Evolutionary conservation across 2,888 invertebrate species (phyloP), one percentile per base, ranked within the genome.

Genomic region (Myathropa florea): DNA sequence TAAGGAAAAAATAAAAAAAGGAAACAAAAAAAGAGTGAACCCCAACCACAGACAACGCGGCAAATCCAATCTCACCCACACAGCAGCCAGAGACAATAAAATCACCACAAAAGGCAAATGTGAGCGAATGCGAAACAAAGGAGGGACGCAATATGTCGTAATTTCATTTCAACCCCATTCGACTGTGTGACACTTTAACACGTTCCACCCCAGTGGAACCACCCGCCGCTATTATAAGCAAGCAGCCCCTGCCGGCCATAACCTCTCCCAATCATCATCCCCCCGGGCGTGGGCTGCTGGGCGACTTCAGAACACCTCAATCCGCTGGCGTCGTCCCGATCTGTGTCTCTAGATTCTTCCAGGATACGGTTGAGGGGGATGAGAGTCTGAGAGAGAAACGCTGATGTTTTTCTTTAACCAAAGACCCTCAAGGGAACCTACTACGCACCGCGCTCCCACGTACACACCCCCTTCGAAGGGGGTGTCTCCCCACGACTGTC

Each of bases 51-150:
- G 3, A 23, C 6, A 57, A 3, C 33, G 65, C 39, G 12, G 24
- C 23, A 55, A 63, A 24, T 61, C 28, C 71, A 64, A 71, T 59
- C 39, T 28, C 28, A 39, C 78, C 70, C 67, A 53, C 55, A 53
- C 26, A 46, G 61, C 12, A 63, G n/a, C 36, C 57, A 72, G 28
- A 73, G 60, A 80, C 80, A 81, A 81, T 81, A 75, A 81, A 81
- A 81, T 70, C 61, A 75, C 80, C 68, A 63, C 68, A 81, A 81
- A 81, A 81, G 73, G 68, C 75, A 81, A 68, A 73, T 63, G 72
- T 55, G 57, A 68, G 68, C 39, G 46, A 59, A 65, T 71, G 65
- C 64, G 64, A 65, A 60, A 36, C 60, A 28, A 21, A 75, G 23
- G 23, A 55, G 14, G 71, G 36, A 77, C 24, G 24, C 26, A 46